Evolutionary conservation across 1,140 invertebrate genomes (phyloP).

Genomic region (Platorchestia sp.): DNA sequence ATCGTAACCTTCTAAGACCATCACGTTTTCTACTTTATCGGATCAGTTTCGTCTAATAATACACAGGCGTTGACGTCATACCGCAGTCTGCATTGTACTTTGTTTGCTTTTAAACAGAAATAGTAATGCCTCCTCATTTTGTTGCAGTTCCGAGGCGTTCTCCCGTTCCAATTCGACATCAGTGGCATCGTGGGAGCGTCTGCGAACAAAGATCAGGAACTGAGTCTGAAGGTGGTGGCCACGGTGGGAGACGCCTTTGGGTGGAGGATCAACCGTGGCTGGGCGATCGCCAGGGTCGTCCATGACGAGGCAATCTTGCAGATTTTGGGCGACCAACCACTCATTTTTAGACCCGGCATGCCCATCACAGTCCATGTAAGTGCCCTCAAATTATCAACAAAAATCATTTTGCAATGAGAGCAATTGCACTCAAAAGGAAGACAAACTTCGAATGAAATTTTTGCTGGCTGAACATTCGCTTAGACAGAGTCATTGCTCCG

Average conservation of each 20-base stretch:
- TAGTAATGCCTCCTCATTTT: not conserved
- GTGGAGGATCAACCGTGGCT: slow-evolving; percentile 82
- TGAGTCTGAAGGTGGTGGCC: slow-evolving; percentile 65
- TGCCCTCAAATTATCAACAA: not conserved
- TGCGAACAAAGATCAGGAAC: slow-evolving; percentile 48
- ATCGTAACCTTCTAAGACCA: too few relatives aligned
- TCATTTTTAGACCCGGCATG: slow-evolving; percentile 76
- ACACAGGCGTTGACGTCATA: too few relatives aligned
- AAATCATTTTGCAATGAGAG: too few relatives aligned
- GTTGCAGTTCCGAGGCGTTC: slow-evolving; percentile 68
- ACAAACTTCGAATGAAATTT: too few relatives aligned
- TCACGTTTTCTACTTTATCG: too few relatives aligned
- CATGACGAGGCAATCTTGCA: slow-evolving; percentile 84
- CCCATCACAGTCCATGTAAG: slow-evolving; percentile 74
- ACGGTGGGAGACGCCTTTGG: slow-evolving; percentile 78
- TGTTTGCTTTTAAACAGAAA: not conserved
- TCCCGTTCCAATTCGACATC: slow-evolving; percentile 68
- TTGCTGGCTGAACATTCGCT: too few relatives aligned
- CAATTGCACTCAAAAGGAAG: too few relatives aligned
- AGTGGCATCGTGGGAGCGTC: slow-evolving; percentile 69
- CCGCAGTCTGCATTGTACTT: too few relatives aligned
- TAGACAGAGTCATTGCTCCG: too few relatives aligned
- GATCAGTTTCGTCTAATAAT: too few relatives aligned
- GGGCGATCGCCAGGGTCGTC: slow-evolving; percentile 87
- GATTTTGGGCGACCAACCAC: slow-evolving; percentile 74